Conservation (phyloP, 2,888 invertebrate species). For the Ommatoiulus sabulosus region DNA sequence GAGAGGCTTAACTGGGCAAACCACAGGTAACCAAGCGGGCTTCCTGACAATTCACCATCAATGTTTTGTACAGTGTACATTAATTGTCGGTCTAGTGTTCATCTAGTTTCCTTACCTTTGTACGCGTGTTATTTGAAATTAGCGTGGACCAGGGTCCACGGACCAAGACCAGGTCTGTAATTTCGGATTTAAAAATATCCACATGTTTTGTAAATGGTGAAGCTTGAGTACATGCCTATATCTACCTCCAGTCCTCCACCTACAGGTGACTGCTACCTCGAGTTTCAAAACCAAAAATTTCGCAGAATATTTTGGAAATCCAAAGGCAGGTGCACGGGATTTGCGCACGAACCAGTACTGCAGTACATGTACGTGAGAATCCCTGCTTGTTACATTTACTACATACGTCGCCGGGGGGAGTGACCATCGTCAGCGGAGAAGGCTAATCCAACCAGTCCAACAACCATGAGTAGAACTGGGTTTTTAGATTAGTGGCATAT, state of each 20-base stretch:
- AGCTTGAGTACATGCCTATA: background rate
- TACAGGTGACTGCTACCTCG: no score
- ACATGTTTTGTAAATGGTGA: background rate
- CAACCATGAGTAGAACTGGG: background rate
- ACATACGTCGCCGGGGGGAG: no score
- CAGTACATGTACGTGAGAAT: no score
- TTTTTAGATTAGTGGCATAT: background rate
- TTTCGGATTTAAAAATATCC: background rate
- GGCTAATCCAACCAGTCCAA: no score
- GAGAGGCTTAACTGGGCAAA: background rate
- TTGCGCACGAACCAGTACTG: no score
- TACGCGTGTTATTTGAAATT: background rate
- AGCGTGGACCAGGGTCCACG: background rate
- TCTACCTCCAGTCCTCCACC: no score
- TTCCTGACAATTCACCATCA: conserved; percentile 38
- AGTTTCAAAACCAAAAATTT: no score
- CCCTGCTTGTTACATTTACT: no score
- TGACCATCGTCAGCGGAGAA: no score
- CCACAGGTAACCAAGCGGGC: background rate
- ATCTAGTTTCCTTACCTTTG: background rate
- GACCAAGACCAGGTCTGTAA: background rate
- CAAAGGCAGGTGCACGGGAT: background rate
- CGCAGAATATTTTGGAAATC: no score
- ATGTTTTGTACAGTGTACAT: conserved; percentile 2
- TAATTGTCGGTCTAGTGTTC: conserved; percentile 3